Base-by-base conservation (phyloP, 2,888 invertebrate genomes). In the Cistogaster globosa region DNA sequence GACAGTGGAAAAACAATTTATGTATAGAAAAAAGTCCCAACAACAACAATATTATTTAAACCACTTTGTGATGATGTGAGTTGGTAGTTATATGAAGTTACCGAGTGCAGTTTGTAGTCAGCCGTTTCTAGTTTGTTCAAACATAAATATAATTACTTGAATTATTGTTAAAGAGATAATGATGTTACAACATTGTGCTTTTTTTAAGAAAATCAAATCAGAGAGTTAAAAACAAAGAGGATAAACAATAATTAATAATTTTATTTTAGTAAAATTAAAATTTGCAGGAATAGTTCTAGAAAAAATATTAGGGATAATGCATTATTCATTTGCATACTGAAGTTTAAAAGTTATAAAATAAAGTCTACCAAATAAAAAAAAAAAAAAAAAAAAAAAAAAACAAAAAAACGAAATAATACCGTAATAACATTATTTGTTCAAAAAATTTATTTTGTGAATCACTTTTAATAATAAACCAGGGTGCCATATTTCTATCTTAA, bases 141-240 rank as follows among this genome's bases (percentile, higher is more conserved):
- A 65, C 76, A 84, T 48, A 76, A 84, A 77, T 63, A 84, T 81
- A 81, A 84, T 78, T 67, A 78, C 74, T 32, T 74, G 74, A 71
- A 81, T 77, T 84, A 74, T 81, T 68, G 74, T 74, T 84, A 74
- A 84, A 63, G 69, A 81, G 77, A 78, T 81, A 84, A 84, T 77
- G 77, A 81, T 80, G 76, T 80, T 80, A 68, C 60, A 65, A 38
- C 53, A 80, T 51, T 51, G 26, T 63, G 4, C 48, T 76, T 67
- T 32, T 36, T 62, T 51, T 36, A 65, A n/a, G 20, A 26, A 53
- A 69, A 32, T 26, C 36, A 65, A 58, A 71, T 62, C 20, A 55
- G 55, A 51, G 42, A 75, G 32, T 26, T 26, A 65, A 53, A 53
- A 18, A 53, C 7, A 20, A 3, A 53, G 18, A 53, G 11, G 22